Evolutionary conservation across 2,797 vertebrate genomes (phyloP).

Genomic region (Cossypha niveicapilla): DNA sequence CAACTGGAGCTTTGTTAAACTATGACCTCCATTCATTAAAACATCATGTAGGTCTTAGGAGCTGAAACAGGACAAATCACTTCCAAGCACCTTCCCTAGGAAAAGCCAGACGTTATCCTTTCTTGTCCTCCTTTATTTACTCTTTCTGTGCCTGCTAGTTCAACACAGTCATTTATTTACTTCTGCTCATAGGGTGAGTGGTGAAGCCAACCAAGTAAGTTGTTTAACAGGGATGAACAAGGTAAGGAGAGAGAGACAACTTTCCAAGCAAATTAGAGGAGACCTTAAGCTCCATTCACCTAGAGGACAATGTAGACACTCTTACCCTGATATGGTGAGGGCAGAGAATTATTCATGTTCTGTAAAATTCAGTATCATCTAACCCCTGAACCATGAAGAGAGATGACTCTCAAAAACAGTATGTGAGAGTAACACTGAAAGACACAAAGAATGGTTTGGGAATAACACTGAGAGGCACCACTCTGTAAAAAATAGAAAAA

Average conservation of each 20-base stretch:
- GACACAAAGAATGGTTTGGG: background rate
- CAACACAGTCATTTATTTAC: background rate
- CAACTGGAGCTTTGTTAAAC: background rate
- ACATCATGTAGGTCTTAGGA: background rate
- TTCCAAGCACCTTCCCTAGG: background rate
- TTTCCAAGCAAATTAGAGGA: background rate
- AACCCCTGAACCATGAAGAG: background rate
- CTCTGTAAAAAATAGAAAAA: background rate
- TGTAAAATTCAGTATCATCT: background rate
- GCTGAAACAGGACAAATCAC: background rate
- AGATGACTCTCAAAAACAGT: background rate
- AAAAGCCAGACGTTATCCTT: background rate
- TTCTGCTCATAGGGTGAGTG: background rate
- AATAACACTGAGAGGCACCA: background rate
- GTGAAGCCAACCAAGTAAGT: background rate
- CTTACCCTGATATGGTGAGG: background rate
- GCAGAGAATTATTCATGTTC: background rate
- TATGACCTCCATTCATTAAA: background rate
- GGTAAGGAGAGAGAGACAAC: background rate
- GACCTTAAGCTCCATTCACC: background rate
- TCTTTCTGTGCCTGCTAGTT: background rate
- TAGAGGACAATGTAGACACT: background rate
- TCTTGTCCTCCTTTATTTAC: background rate
- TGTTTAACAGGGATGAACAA: background rate
- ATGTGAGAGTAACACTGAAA: background rate